phyloP scores from a whole-genome alignment of 1,140 invertebrate genomes.

The Lethocerus indicus region DNA sequence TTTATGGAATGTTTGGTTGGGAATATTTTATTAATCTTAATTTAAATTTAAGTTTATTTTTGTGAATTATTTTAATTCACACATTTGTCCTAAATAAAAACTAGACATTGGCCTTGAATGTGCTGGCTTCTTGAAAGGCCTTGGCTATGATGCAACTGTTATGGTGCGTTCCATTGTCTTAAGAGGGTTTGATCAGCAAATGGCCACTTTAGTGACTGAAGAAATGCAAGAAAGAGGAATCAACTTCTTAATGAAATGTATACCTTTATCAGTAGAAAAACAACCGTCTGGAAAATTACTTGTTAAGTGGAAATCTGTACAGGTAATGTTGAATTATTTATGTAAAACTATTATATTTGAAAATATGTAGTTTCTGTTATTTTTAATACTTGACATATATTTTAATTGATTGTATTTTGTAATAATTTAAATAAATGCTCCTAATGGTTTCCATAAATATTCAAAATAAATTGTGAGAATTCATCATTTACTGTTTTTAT shows the following conservation, averaged over 20 bases:
- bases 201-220: conserved; percentile 65
- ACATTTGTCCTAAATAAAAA: no score
- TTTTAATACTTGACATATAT: not conserved
- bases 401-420: no score
- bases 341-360: not conserved
- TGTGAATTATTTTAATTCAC: no score
- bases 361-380: not conserved
- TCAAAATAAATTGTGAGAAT: no score
- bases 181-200: conserved; percentile 94
- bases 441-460: no score
- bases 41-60: no score
- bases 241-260: conserved; percentile 60
- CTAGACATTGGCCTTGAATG: conserved; percentile 75
- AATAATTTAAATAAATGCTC: no score
- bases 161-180: conserved; percentile 87
- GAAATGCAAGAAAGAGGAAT: conserved; percentile 77
- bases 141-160: conserved; percentile 78
- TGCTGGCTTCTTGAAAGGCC: conserved; percentile 80
- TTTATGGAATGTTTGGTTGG: no score
- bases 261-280: conserved; percentile 63
- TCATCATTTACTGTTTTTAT: no score
- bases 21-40: no score
- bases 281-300: conserved; percentile 43
- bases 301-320: conserved; percentile 50
- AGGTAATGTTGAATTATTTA: no score